Conservation (phyloP, 2,888 invertebrate genomes). For the Poecilobothrus nobilitatus region DNA sequence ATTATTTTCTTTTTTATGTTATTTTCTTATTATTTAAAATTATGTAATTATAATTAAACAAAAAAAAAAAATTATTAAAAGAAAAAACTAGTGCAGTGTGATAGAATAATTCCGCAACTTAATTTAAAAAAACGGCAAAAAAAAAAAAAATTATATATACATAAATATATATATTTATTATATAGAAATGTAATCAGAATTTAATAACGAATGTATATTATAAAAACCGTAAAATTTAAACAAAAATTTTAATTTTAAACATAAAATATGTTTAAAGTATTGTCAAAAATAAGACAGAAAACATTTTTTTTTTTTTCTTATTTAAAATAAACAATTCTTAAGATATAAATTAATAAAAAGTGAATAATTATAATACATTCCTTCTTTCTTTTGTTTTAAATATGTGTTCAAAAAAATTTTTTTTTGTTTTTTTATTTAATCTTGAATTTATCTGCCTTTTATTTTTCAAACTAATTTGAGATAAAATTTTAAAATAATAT, state of each 20-base stretch:
- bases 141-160: not conserved
- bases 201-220: no score
- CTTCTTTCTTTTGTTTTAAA: not conserved
- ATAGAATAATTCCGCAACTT: constrained; percentile 1
- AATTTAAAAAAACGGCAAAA: not conserved
- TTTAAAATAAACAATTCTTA: no score
- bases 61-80: not conserved
- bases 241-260: not conserved
- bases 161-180: no score
- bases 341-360: not conserved
- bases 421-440: not conserved
- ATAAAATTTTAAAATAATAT: not conserved
- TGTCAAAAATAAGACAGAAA: no score
- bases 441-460: not conserved
- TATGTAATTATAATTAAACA: not conserved
- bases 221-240: not conserved
- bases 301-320: no score
- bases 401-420: not conserved
- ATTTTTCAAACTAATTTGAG: not conserved
- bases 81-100: constrained; percentile 4
- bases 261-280: no score
- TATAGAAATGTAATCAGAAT: not conserved
- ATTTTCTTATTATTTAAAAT: no score
- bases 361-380: not conserved
- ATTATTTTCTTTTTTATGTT: not conserved